Percentiles rank a stretch among this genome's conserved stretches.
These are phyloP conservation scores for Macroglossus sobrinus DNA, from an alignment of 2,113 vertebrate species.

Conservation along the genomic window DNA sequence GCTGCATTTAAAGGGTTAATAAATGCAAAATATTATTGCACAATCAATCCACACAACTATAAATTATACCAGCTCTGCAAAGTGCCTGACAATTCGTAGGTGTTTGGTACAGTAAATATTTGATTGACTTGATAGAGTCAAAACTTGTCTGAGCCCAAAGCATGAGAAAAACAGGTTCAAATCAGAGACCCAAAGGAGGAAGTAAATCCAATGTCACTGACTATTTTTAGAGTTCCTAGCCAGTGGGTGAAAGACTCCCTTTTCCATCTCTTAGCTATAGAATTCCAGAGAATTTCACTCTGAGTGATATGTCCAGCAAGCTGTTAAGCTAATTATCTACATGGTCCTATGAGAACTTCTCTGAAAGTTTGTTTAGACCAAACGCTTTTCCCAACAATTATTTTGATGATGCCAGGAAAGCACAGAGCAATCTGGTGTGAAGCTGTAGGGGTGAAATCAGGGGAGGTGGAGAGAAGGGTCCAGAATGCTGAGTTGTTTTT, in stretches of 20 bases:
- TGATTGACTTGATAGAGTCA: not conserved
- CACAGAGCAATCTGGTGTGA: rapidly evolving
- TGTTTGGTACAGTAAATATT: not conserved
- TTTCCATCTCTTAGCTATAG: not conserved
- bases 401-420: not conserved
- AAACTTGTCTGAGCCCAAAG: not conserved
- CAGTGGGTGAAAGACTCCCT: not conserved
- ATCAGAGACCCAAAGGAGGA: not conserved
- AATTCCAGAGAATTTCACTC: not conserved
- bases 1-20: not conserved
- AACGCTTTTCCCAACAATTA: not conserved
- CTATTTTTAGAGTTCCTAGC: not conserved
- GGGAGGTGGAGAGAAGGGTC: not conserved
- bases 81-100: not conserved
- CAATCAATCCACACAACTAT: not conserved
- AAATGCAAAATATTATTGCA: not conserved
- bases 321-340: not conserved
- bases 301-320: not conserved
- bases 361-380: not conserved
- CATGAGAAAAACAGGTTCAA: not conserved
- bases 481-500: not conserved
- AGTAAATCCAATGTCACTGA: not conserved
- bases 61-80: not conserved
- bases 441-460: not conserved
- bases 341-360: not conserved